Conservation (phyloP, 2,113 vertebrate genomes). For the Tragelaphus strepsiceros region DNA sequence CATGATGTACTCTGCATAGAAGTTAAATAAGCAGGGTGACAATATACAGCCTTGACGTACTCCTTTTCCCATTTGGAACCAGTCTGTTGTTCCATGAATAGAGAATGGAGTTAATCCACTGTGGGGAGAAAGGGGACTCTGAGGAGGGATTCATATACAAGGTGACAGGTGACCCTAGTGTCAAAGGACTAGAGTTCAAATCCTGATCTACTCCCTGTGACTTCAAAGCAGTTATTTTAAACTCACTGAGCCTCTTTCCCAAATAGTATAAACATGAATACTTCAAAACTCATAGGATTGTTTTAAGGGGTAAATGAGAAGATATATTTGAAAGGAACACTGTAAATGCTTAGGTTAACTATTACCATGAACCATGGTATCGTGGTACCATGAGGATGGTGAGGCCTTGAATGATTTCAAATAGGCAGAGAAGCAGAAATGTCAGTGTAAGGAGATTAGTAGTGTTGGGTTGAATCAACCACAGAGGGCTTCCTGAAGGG, state of each 20-base stretch:
- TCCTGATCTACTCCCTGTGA: not conserved
- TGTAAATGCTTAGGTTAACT: not conserved
- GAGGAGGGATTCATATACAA: not conserved
- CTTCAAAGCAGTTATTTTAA: not conserved
- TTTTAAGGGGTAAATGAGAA: not conserved
- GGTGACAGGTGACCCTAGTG: not conserved
- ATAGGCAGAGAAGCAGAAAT: not conserved
- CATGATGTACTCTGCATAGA: too few species aligned
- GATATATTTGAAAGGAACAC: not conserved
- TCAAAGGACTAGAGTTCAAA: not conserved
- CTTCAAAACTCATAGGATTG: not conserved
- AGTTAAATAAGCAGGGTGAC: too few species aligned
- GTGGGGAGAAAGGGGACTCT: not conserved
- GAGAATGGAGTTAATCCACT: not conserved
- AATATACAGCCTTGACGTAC: too few species aligned
- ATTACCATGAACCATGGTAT: not conserved
- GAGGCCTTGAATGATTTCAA: not conserved
- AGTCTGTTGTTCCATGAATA: not conserved
- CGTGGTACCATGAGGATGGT: not conserved
- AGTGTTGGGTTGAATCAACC: not conserved
- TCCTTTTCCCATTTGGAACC: too few species aligned
- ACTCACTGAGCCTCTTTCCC: not conserved
- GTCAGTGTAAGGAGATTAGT: not conserved
- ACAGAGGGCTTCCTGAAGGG: not conserved
- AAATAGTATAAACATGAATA: not conserved